Base-by-base conservation (phyloP, 2,888 invertebrate species). In the Anticlea derivata region DNA sequence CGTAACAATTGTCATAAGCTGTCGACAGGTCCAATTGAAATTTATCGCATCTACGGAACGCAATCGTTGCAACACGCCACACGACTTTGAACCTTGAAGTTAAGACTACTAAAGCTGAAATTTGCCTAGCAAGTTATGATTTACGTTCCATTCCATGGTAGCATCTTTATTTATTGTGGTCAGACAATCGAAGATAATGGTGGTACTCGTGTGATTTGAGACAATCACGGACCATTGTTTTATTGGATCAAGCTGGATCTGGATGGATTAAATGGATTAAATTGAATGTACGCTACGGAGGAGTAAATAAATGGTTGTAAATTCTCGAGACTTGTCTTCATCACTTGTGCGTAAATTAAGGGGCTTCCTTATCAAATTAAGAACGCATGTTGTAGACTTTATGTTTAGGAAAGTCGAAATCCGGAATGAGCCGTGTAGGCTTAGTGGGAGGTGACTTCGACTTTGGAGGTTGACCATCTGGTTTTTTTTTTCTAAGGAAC, bases 21-120 rank as follows among this genome's bases (percentile, higher is more conserved):
- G 88, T 83, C 83, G 79, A 73, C 88, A 74, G 68, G 70, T 78
- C 78, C 88, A 86, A 90, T 90, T 89, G 86, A 89, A 89, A 90
- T 89, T 85, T 89, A 90, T 89, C 86, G 72, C 79, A 75, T 77
- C 75, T 83, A 76, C 75, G 70, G 73, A 73, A 76, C 73, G 70
- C 71, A 70, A 80, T 50, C 58, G 58, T 59, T 53, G 17, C 8
- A 7, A 24, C 24, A 27, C 6, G 10, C 10, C 56, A 63, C 49
- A 61, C 49, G 30, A 83, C 49, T 64, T 54, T 70, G 50, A 64
- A 70, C 66, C 70, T 60, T 81, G 75, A 45, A 0, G 5, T 0
- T 6, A 13, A 1, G 1, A 0, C 1, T 40, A n/a, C n/a, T 65
- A 79, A 54, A 60, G 73, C 66, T 55, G 35, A 50, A 46, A 64